Percentiles rank a stretch among this genome's conserved stretches.
Conservation (phyloP, 2,113 vertebrate species). For the Pomatostomus ruficeps region DNA sequence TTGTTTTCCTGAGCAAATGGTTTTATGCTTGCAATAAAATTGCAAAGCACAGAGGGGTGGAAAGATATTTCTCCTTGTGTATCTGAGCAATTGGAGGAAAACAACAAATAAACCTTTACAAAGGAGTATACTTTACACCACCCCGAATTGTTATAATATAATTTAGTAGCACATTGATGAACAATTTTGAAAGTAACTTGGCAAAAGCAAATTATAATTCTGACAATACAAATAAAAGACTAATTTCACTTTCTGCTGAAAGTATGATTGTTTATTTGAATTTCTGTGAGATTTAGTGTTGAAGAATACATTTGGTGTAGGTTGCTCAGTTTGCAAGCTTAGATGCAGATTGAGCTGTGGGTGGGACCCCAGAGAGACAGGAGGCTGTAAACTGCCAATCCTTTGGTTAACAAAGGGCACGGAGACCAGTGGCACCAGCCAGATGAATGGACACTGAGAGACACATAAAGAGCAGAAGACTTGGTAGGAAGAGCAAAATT, state of each 20-base stretch:
- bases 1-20: background rate
- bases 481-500: background rate
- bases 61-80: background rate
- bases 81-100: background rate
- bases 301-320: background rate
- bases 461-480: fast-evolving
- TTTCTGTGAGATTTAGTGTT: background rate
- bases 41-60: background rate
- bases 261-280: background rate
- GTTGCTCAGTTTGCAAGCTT: background rate
- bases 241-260: background rate
- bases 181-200: background rate
- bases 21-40: background rate
- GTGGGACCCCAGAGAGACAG: background rate
- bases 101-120: background rate
- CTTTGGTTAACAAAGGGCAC: background rate
- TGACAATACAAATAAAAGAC: background rate
- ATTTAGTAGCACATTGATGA: background rate
- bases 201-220: background rate
- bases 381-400: background rate
- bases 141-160: background rate
- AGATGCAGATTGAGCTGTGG: background rate
- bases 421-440: background rate
- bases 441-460: background rate
- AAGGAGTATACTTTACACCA: background rate